Evolutionary conservation across 2,888 invertebrate genomes (phyloP).

Genomic region (Spicauda simplicius): DNA sequence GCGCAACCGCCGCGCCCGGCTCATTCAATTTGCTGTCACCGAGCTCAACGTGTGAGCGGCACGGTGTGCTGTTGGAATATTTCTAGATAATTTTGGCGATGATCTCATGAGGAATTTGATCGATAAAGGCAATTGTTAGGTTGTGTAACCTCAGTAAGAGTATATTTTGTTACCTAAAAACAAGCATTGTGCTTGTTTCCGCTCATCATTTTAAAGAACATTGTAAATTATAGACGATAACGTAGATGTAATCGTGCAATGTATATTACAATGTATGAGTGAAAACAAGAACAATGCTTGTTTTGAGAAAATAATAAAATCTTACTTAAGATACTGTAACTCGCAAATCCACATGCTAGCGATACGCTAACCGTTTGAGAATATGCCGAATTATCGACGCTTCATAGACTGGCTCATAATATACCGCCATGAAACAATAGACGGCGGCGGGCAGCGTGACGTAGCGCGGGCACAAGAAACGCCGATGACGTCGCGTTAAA

Average conservation of each 20-base stretch:
- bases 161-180: too few relatives aligned
- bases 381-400: conserved; percentile 7
- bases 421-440: conserved; percentile 51
- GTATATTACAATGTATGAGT: too few relatives aligned
- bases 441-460: conserved; percentile 48
- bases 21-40: conserved; percentile 79
- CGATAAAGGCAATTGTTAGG: background rate
- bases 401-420: background rate
- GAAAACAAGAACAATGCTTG: too few relatives aligned
- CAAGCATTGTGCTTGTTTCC: too few relatives aligned
- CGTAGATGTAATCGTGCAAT: too few relatives aligned
- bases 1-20: conserved; percentile 67
- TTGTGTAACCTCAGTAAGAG: background rate
- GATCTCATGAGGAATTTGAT: background rate
- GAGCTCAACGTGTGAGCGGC: conserved; percentile 15
- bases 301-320: too few relatives aligned
- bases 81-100: background rate
- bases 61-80: conserved; percentile 24
- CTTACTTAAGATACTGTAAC: too few relatives aligned
- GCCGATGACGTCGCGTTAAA: conserved; percentile 82
- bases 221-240: too few relatives aligned
- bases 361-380: too few relatives aligned
- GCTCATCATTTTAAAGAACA: too few relatives aligned
- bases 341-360: too few relatives aligned
- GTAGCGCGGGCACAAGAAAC: conserved; percentile 69